Evolutionary conservation across 2,797 vertebrate species (phyloP).

Genomic region (Cryptoprocta ferox): DNA sequence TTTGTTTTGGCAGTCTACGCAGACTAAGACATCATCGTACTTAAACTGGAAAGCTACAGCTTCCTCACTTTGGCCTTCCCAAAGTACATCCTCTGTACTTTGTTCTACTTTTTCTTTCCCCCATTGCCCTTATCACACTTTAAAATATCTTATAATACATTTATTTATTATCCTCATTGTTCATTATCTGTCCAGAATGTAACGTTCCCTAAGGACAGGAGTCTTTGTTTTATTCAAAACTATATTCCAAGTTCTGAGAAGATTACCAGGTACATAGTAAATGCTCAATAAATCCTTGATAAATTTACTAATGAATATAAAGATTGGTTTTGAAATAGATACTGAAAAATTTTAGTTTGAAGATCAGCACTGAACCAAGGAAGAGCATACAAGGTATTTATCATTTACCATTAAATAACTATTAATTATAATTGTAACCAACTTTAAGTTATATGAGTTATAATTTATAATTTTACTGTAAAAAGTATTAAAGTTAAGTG

Average conservation of each 20-base stretch:
- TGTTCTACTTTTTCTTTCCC: not conserved
- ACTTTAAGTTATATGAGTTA: conserved; percentile 23
- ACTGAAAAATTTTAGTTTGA: not conserved
- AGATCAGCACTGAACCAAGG: not conserved
- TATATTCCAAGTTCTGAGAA: not conserved
- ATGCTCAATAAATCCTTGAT: conserved; percentile 22
- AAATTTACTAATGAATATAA: conserved; percentile 18
- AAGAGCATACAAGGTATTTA: not conserved
- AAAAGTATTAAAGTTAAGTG: not conserved
- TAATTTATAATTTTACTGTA: conserved; percentile 9
- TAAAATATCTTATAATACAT: not conserved
- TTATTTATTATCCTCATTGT: not conserved
- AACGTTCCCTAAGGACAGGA: not conserved
- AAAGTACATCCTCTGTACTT: not conserved
- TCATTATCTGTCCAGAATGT: not conserved
- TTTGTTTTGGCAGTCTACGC: not conserved
- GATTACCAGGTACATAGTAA: not conserved
- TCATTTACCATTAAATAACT: not conserved
- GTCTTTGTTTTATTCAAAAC: conserved; percentile 33
- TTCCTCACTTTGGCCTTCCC: not conserved
- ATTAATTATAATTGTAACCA: not conserved
- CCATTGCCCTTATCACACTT: not conserved
- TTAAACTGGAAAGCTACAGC: not conserved
- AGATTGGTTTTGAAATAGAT: conserved; percentile 37
- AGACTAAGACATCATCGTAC: not conserved